Percentiles rank a stretch among this genome's conserved stretches.
Evolutionary conservation across 2,797 vertebrate species (phyloP).

Genomic region (Ceyx erithaca): DNA sequence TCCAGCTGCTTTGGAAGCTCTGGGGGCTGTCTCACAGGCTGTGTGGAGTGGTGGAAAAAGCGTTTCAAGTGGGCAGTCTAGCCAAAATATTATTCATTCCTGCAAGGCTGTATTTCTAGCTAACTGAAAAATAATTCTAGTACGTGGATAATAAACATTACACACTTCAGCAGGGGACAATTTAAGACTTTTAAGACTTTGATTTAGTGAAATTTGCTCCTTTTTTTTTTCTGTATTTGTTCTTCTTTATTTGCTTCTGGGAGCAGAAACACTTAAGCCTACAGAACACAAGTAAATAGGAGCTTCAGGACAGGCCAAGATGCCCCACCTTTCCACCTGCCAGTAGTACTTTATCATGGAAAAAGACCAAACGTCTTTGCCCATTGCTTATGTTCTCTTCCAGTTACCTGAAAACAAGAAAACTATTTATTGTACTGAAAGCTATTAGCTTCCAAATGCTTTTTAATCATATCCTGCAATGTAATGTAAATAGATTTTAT

Average conservation of each 20-base stretch:
- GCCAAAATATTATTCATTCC: slow-evolving; percentile 14
- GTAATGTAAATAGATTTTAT: not conserved
- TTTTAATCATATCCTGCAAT: not conserved
- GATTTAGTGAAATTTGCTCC: not conserved
- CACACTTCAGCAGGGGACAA: not conserved
- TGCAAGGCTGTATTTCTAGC: slow-evolving; percentile 45
- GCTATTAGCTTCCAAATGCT: not conserved
- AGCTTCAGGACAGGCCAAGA: not conserved
- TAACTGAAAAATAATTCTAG: slow-evolving; percentile 21
- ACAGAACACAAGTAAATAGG: not conserved
- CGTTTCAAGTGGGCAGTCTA: not conserved
- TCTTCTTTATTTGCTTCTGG: not conserved
- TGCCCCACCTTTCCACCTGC: not conserved
- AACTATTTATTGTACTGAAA: not conserved
- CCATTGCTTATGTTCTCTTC: not conserved
- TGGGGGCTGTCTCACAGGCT: not conserved
- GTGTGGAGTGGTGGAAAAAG: not conserved
- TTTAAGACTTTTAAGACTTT: not conserved
- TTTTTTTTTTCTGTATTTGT: not conserved
- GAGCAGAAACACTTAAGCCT: not conserved
- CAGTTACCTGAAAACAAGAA: not conserved
- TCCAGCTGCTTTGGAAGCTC: not conserved
- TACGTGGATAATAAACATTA: not conserved
- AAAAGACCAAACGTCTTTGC: not conserved
- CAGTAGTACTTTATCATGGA: not conserved